Conservation (phyloP, 1,140 invertebrate genomes). For the Zaprionus tsacasi region DNA sequence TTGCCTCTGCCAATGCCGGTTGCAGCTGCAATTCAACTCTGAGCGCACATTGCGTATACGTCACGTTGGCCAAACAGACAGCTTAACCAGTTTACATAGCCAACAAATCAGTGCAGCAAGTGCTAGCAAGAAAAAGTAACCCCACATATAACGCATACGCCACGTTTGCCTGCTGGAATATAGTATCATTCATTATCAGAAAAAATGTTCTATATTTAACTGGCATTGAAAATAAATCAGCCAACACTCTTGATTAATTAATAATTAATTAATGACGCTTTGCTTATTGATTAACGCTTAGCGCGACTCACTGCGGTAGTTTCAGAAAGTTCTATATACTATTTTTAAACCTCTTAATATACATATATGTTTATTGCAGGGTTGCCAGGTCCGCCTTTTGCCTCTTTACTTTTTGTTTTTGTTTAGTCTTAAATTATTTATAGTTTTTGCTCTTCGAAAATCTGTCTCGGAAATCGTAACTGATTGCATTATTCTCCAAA, state of each 20-base stretch:
- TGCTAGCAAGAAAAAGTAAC: background rate
- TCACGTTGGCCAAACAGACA: constrained; percentile 9
- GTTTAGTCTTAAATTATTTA: too few species aligned
- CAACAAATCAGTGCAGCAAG: background rate
- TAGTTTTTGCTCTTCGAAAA: too few species aligned
- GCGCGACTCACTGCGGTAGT: too few species aligned
- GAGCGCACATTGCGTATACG: constrained; percentile 28
- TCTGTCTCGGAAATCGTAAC: too few species aligned
- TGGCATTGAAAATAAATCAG: background rate
- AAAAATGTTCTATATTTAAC: constrained; percentile 19
- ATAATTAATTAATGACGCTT: constrained; percentile 9
- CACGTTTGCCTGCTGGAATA: background rate
- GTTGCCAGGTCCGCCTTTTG: too few species aligned
- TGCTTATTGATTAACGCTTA: background rate
- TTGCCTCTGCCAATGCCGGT: constrained; percentile 1
- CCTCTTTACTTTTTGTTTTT: too few species aligned
- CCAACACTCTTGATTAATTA: background rate
- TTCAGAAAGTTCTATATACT: background rate
- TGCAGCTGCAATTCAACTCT: constrained; percentile 3
- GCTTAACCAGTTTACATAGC: background rate
- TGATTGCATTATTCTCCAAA: too few species aligned
- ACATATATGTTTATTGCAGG: too few species aligned
- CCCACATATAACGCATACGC: constrained; percentile 4
- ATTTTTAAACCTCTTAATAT: too few species aligned
- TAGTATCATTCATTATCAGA: constrained; percentile 18